Evolutionary conservation across 2,797 vertebrate genomes (phyloP).

Genomic region (Arremon aurantiirostris): DNA sequence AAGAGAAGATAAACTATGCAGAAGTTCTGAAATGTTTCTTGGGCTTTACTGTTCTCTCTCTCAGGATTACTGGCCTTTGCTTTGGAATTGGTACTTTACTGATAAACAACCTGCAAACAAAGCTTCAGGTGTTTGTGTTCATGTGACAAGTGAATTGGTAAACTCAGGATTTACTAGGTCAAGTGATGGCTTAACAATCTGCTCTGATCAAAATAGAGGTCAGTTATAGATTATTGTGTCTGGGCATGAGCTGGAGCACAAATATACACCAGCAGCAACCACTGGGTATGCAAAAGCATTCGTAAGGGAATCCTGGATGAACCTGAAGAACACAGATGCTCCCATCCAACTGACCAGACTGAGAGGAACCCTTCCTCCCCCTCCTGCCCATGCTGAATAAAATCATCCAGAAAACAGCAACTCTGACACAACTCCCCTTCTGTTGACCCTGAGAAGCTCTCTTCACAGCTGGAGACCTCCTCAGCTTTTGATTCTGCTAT

Average conservation of each 20-base stretch:
- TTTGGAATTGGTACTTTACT: background rate
- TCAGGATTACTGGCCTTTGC: background rate
- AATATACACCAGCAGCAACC: background rate
- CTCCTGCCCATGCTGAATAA: background rate
- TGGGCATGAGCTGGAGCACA: background rate
- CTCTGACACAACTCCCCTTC: background rate
- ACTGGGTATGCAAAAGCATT: background rate
- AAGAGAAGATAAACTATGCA: background rate
- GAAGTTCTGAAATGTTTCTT: background rate
- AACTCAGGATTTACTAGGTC: background rate
- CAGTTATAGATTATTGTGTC: background rate
- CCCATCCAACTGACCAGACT: background rate
- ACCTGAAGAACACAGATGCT: background rate
- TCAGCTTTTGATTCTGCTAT: background rate
- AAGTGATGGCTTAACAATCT: background rate
- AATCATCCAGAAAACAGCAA: background rate
- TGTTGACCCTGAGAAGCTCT: background rate
- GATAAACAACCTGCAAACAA: background rate
- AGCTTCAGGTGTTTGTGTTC: background rate
- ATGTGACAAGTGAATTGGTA: background rate
- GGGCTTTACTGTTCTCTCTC: background rate
- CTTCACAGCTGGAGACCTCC: conserved; percentile 5
- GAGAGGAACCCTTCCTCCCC: background rate
- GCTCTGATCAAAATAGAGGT: background rate
- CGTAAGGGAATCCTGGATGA: background rate